These are phyloP conservation scores for Drosophila murphyi DNA, from an alignment of 1,140 invertebrate genomes.

Conservation along the genomic window DNA sequence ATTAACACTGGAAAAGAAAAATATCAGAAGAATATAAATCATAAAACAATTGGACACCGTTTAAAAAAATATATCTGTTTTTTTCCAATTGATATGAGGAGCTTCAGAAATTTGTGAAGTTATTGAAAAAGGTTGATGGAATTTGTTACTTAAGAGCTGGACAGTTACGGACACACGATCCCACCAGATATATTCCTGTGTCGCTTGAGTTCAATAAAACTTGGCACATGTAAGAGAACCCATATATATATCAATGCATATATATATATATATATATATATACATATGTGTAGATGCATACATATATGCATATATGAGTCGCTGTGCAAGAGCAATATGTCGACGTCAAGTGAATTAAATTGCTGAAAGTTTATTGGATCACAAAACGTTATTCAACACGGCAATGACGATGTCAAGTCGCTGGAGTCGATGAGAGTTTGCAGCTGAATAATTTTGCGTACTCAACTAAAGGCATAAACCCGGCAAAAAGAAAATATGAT, in stretches of 20 bases:
- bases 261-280: constrained; percentile 6
- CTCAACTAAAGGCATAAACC: constrained; percentile 20
- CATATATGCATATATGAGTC: constrained; percentile 39
- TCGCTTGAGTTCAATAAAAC: constrained; percentile 74
- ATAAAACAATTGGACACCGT: too few relatives aligned
- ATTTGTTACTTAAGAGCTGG: constrained; percentile 1
- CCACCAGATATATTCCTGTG: constrained; percentile 7
- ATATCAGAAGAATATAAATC: too few relatives aligned
- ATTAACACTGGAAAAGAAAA: too few relatives aligned
- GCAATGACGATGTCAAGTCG: constrained; percentile 55
- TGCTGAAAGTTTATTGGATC: constrained; percentile 79
- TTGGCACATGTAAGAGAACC: constrained; percentile 28
- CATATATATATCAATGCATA: constrained; percentile 34
- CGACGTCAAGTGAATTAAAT: constrained; percentile 79
- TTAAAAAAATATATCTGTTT: too few relatives aligned
- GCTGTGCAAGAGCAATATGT: constrained; percentile 50
- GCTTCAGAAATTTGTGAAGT: background rate
- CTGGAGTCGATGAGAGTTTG: constrained; percentile 50
- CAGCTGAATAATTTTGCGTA: constrained; percentile 57
- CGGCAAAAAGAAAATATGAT: background rate
- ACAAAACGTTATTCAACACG: constrained; percentile 82
- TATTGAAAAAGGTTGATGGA: constrained; percentile 11
- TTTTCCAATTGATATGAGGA: background rate
- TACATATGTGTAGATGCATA: constrained; percentile 6
- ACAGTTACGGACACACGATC: constrained; percentile 20